Percentiles rank a stretch among this genome's conserved stretches.
Evolutionary conservation across 2,113 vertebrate species (phyloP).

Genomic region (Misgurnus mizolepis): DNA sequence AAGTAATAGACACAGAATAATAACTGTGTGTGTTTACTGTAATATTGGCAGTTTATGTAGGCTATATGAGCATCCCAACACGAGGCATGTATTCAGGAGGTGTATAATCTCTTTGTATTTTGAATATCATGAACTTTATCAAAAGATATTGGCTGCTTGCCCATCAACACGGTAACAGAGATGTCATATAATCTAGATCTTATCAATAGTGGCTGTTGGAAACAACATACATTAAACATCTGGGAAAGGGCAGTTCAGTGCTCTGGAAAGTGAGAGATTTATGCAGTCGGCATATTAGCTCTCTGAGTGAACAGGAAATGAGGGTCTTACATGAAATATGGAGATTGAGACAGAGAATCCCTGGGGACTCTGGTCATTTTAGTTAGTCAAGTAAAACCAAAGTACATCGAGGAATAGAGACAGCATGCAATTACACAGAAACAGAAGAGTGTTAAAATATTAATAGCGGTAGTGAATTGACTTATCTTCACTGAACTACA

Average conservation of each 20-base stretch:
- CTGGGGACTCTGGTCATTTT: constrained; percentile 11
- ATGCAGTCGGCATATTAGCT: neutral
- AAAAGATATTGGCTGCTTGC: neutral
- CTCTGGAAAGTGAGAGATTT: neutral
- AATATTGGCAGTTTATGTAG: neutral
- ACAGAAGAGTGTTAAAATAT: neutral
- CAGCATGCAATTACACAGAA: neutral
- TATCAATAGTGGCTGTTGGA: neutral
- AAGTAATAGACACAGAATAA: constrained; percentile 15
- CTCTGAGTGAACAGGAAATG: neutral
- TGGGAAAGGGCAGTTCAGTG: neutral
- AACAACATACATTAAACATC: constrained; percentile 3
- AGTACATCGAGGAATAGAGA: neutral
- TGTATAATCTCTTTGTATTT: constrained; percentile 4
- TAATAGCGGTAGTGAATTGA: neutral
- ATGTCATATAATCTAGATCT: neutral
- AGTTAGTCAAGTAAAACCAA: constrained; percentile 3
- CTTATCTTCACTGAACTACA: neutral
- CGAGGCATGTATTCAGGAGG: neutral
- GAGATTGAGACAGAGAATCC: neutral
- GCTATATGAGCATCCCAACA: neutral
- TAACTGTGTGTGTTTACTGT: neutral
- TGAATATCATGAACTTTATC: neutral
- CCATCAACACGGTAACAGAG: neutral
- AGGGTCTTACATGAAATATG: constrained; percentile 10